These are phyloP conservation scores for Falco punctatus DNA, from an alignment of 2,113 vertebrate species.

Conservation along the genomic window DNA sequence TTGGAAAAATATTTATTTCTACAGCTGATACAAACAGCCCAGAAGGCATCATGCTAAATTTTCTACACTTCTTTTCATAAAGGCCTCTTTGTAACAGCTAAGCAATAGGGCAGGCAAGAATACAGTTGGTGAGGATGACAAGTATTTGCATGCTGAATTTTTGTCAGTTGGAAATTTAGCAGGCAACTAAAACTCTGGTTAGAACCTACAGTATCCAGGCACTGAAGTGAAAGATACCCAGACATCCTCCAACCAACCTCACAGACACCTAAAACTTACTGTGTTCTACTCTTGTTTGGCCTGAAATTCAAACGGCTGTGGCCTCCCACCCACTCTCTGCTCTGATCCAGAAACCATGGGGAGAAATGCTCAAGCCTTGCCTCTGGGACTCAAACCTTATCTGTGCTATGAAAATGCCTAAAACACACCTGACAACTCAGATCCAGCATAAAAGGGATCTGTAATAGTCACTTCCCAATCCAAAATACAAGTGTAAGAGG, in stretches of 20 bases:
- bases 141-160: neutral
- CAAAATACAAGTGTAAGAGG: neutral
- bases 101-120: neutral
- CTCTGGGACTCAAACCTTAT: neutral
- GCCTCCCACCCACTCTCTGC: neutral
- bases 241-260: neutral
- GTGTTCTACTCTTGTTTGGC: neutral
- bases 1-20: neutral
- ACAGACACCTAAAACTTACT: neutral
- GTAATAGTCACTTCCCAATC: neutral
- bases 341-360: neutral
- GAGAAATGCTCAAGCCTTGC: neutral
- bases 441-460: neutral
- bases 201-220: neutral
- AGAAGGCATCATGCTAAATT: neutral
- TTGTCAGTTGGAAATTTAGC: neutral
- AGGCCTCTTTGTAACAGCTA: neutral
- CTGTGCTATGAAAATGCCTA: neutral
- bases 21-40: neutral
- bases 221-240: neutral
- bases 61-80: neutral
- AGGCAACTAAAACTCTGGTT: neutral
- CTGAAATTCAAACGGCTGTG: neutral
- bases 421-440: neutral
- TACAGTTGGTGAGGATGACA: neutral